Evolutionary conservation across 1,140 invertebrate genomes (phyloP).

Genomic region (Orius insidiosus): DNA sequence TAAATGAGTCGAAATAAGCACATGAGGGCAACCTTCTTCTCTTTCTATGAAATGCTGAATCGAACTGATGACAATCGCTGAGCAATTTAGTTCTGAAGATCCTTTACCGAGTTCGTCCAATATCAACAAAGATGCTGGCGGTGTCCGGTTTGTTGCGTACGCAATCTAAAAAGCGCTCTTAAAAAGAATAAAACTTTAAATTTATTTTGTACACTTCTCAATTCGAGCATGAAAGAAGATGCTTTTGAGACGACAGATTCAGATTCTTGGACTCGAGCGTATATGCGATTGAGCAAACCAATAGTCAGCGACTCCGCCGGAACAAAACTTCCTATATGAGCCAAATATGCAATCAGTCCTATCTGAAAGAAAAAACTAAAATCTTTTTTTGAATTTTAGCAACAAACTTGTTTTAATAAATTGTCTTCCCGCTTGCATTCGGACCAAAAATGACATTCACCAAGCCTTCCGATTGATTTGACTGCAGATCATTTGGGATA

Average conservation of each 20-base stretch:
- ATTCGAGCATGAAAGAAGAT: conserved; percentile 10
- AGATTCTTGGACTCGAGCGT: conserved; percentile 40
- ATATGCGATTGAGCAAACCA: conserved; percentile 51
- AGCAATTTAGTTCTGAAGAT: conserved; percentile 9
- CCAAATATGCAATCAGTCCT: conserved; percentile 55
- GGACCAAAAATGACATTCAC: conserved; percentile 73
- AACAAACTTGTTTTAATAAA: conserved; percentile 54
- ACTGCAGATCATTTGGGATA: conserved; percentile 52
- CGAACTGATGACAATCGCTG: conserved; percentile 9
- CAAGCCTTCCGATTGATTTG: conserved; percentile 30
- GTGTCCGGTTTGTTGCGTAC: neutral
- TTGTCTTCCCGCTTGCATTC: conserved; percentile 82
- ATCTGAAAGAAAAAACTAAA: too few relatives aligned
- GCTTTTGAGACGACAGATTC: conserved; percentile 10
- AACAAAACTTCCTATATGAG: conserved; percentile 76
- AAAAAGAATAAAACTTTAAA: neutral
- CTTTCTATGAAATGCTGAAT: conserved; percentile 7
- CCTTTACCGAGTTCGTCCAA: conserved; percentile 14
- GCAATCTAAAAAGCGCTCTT: too few relatives aligned
- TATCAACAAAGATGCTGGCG: neutral
- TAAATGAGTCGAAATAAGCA: conserved; percentile 11
- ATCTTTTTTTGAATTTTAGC: too few relatives aligned
- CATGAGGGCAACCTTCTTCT: conserved; percentile 9
- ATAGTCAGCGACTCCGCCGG: conserved; percentile 58
- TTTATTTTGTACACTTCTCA: conserved; percentile 9